Conservation (phyloP, 2,797 vertebrate species). For the Siniperca scherzeri region DNA sequence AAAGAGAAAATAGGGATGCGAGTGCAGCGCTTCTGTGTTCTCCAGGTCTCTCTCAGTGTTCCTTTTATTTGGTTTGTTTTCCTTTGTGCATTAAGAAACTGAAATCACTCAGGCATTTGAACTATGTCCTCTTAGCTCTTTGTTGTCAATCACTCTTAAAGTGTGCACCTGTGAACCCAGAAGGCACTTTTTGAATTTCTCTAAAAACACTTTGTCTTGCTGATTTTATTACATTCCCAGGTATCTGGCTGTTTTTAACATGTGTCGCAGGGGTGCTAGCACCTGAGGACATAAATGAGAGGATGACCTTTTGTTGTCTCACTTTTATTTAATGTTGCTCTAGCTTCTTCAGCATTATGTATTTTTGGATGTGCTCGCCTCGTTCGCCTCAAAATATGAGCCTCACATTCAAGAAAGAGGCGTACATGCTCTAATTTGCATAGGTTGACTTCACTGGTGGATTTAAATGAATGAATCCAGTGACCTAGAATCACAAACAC, state of each 20-base stretch:
- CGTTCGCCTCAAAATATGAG: background rate
- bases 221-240: background rate
- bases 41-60: constrained; percentile 20
- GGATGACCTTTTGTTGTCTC: constrained; percentile 62
- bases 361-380: constrained; percentile 23
- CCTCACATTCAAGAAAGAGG: background rate
- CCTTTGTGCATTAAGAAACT: constrained; percentile 17
- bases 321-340: constrained; percentile 54
- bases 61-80: constrained; percentile 39
- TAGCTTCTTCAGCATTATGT: constrained; percentile 2
- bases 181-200: constrained; percentile 5
- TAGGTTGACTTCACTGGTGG: background rate
- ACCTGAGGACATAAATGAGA: constrained; percentile 49
- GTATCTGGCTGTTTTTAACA: constrained; percentile 30
- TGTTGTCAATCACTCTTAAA: constrained; percentile 61
- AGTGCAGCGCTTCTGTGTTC: constrained; percentile 25
- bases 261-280: constrained; percentile 28
- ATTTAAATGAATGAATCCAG: constrained; percentile 24
- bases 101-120: constrained; percentile 59
- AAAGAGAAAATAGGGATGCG: constrained; percentile 41
- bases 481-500: constrained; percentile 24
- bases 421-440: constrained; percentile 6
- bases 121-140: constrained; percentile 55
- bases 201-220: background rate
- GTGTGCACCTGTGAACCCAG: constrained; percentile 14